Evolutionary conservation across 35 echinoderm and acorn worm species (phyloP).

Genomic region (Apostichopus californicus): DNA sequence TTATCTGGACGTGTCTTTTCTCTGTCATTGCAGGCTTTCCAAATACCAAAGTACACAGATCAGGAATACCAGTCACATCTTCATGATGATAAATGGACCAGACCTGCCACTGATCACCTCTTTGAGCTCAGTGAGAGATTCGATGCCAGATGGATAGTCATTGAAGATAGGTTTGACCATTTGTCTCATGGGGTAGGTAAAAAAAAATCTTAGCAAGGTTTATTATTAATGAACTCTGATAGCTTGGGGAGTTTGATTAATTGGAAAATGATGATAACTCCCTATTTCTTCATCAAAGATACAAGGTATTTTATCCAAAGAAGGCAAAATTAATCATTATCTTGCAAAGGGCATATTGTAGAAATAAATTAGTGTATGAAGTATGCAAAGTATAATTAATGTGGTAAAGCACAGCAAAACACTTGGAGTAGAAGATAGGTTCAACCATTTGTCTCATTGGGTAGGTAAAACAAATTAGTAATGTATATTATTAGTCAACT

Average conservation of each 20-base stretch:
- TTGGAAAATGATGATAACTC: no score
- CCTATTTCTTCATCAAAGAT: no score
- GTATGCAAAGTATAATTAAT: no score
- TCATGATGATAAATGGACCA: constrained; percentile 96
- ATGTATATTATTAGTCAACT: no score
- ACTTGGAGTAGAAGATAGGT: constrained; percentile 65
- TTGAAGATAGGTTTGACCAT: constrained; percentile 93
- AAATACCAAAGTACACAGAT: constrained; percentile 89
- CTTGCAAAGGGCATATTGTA: no score
- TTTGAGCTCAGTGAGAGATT: constrained; percentile 94
- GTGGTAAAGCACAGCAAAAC: no score
- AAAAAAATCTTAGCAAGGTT: no score
- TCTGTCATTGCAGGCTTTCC: constrained; percentile 61
- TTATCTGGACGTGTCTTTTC: neutral
- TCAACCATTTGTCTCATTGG: constrained; percentile 79
- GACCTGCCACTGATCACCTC: constrained; percentile 89
- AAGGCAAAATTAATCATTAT: no score
- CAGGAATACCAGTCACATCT: constrained; percentile 96
- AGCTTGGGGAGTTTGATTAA: no score
- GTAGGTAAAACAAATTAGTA: constrained; percentile 44
- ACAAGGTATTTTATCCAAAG: no score
- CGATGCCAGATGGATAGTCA: constrained; percentile 90
- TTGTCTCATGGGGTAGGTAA: constrained; percentile 79
- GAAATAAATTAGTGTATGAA: no score
- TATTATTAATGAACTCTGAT: no score